Evolutionary conservation across 2,888 invertebrate species (phyloP), one percentile per base, ranked within the genome.

Genomic region (Sminthurinus aureus): DNA sequence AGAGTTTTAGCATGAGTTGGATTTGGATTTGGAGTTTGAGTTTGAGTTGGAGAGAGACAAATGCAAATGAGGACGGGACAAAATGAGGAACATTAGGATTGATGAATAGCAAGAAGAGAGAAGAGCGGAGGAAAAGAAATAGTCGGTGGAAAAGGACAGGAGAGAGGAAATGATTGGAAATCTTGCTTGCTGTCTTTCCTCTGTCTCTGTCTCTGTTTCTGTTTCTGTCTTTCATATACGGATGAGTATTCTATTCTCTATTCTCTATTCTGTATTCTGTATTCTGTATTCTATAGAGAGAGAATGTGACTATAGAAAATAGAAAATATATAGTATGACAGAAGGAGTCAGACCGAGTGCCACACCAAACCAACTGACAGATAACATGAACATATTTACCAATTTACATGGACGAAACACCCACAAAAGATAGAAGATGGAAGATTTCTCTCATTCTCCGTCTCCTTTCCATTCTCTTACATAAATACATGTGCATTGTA

Each of bases 91-190:
- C 82, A 82, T 82, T 82, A 82, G 78, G 82, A 82, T 82, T 82
- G 82, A 82, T 82, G 82, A 78, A 82, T 82, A 78, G 82, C 77
- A 69, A 82, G 78, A 78, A 51, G 71, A 77, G 67, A 82, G 69
- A 69, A 82, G 78, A 78, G 67, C 71, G 82, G 67, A 82, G 69
- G 38, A 38, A 38, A 38, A 38, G 38, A 38, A 38, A 38, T 38
- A 38, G 38, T 38, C 38, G 1, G 38, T 38, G 38, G 38, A 38
- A 38, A 69, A 82, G 38, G 38, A 38, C 38, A 38, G 38, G 38
- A 38, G 38, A 38, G 78, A 78, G 67, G 71, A 77, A 67, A 82
- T 69, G 71, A 82, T 82, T 82, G 38, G 38, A 38, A 38, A 38
- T 38, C 38, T 38, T 82, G 78, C 82, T 78, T 71, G 71, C 82